phyloP scores from a whole-genome alignment of 2,113 vertebrate genomes.

The Elephas maximus region DNA sequence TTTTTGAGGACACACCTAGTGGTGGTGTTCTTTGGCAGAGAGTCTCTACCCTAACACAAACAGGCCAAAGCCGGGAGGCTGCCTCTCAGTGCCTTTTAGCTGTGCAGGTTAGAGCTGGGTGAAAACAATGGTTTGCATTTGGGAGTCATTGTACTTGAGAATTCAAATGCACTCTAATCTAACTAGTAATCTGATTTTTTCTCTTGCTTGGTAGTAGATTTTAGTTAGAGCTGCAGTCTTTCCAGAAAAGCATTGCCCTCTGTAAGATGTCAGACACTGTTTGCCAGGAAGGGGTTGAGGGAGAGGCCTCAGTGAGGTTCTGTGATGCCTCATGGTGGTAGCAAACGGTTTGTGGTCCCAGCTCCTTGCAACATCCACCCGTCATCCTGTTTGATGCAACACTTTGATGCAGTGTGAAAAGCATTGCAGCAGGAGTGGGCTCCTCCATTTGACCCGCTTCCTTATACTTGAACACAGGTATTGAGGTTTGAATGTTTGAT shows the following conservation, averaged over 20 bases:
- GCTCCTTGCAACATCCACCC: conserved; percentile 44
- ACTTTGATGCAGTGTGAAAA: neutral
- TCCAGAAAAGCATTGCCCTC: neutral
- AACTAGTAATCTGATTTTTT: neutral
- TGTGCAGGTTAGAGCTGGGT: neutral
- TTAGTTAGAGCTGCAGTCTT: neutral
- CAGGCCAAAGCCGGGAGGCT: neutral
- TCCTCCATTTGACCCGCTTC: neutral
- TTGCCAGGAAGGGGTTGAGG: conserved; percentile 34
- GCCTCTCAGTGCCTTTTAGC: neutral
- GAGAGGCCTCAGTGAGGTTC: neutral
- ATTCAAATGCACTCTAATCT: neutral
- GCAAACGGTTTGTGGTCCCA: conserved; percentile 63
- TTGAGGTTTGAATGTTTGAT: neutral
- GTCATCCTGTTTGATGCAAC: conserved; percentile 46
- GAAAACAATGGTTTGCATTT: neutral
- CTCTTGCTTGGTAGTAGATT: neutral
- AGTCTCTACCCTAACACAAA: neutral
- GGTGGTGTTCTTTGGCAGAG: neutral
- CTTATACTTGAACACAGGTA: neutral
- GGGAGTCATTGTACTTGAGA: neutral
- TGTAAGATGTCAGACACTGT: neutral
- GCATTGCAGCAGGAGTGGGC: neutral
- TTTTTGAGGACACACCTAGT: neutral
- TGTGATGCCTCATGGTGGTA: neutral